These are phyloP conservation scores for Cervus canadensis DNA, from an alignment of 2,113 vertebrate genomes.

Conservation along the genomic window DNA sequence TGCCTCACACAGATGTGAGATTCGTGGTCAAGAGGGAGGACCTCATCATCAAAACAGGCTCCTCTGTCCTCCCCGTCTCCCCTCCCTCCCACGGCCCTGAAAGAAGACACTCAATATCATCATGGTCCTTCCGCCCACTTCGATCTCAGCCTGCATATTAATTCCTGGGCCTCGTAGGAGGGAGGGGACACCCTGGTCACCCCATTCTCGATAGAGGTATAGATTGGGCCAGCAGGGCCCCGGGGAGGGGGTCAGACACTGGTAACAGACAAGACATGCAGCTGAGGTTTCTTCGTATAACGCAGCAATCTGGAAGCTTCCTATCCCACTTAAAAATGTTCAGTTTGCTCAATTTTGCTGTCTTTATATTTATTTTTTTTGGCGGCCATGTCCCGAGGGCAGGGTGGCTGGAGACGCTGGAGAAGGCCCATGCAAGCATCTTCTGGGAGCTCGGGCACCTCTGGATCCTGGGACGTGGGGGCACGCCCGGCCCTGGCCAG, in stretches of 20 bases:
- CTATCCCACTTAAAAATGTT: background rate
- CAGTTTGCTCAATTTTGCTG: background rate
- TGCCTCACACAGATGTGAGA: rapidly evolving
- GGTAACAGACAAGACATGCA: rapidly evolving
- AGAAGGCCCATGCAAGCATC: background rate
- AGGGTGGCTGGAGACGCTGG: background rate
- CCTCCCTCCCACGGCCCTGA: too few species aligned
- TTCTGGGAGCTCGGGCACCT: too few species aligned
- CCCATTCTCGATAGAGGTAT: background rate
- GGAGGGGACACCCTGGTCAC: background rate
- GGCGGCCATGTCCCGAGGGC: background rate
- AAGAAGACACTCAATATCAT: too few species aligned
- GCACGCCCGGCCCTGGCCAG: too few species aligned
- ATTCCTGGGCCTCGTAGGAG: background rate
- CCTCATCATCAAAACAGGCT: rapidly evolving
- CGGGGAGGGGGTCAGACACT: background rate
- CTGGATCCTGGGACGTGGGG: rapidly evolving
- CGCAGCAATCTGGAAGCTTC: background rate
- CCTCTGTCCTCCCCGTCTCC: rapidly evolving
- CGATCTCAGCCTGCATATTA: background rate
- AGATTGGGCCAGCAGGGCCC: background rate
- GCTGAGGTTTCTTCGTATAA: background rate
- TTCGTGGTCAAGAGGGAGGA: too few species aligned
- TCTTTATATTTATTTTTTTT: background rate
- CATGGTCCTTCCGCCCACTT: rapidly evolving